Conservation (phyloP, 2,113 vertebrate species). For the Hassar affinis region DNA sequence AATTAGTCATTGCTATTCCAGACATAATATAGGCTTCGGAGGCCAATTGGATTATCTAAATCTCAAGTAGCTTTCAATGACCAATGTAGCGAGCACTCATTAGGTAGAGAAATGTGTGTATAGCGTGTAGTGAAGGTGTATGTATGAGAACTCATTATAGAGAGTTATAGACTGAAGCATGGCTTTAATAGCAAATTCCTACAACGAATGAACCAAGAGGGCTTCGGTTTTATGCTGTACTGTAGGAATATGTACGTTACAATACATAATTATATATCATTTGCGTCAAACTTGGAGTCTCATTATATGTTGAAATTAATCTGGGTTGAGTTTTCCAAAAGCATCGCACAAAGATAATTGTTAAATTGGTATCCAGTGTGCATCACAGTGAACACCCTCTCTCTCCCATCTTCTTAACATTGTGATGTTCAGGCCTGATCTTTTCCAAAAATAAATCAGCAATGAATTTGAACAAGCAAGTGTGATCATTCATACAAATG, state of each 20-base stretch:
- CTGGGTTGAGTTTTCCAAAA: not conserved
- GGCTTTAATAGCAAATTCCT: not conserved
- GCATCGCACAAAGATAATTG: not conserved
- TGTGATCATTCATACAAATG: not conserved
- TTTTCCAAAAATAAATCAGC: not conserved
- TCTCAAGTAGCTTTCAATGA: not conserved
- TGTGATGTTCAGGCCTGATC: not conserved
- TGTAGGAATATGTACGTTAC: not conserved
- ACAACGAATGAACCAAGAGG: not conserved
- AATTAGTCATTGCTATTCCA: conserved; percentile 9
- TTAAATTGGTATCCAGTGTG: conserved; percentile 2
- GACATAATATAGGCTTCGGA: not conserved
- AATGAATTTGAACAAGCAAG: not conserved
- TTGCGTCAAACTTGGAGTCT: not conserved
- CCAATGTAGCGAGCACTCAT: not conserved
- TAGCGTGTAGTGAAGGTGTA: not conserved
- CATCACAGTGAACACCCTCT: not conserved
- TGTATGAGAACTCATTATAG: not conserved
- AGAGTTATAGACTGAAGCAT: not conserved
- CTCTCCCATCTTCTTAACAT: not conserved
- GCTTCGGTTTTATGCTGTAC: not conserved
- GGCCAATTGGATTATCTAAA: not conserved
- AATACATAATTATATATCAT: not conserved
- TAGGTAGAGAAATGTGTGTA: not conserved
- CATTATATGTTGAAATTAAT: not conserved